Evolutionary conservation across 2,113 vertebrate species (phyloP), one percentile per base, ranked within the genome.

Genomic region (Glaucidium brasilianum): DNA sequence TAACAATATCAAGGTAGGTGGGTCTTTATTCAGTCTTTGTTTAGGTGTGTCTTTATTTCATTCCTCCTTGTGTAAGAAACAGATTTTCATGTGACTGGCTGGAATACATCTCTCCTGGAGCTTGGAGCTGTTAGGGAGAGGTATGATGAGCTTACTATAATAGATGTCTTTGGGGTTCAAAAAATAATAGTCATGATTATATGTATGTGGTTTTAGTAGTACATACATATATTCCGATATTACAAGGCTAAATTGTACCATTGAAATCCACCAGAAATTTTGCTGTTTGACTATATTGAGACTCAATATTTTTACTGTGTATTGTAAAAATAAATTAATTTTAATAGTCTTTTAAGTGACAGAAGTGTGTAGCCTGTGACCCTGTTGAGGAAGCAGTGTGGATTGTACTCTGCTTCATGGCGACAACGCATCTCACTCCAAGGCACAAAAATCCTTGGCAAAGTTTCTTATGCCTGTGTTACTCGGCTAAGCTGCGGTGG

Each of bases 401-500:
- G 50, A 41, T 62, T 80, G 50, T 58, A 32, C 45, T 85, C 11
- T 0, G 8, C 26, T 83, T 76, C 69, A 12, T 0, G 1, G 63
- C 26, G 88, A 41, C 0, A 1, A 45, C 53, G 50, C 35, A 22
- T 50, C 59, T 88, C 35, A 59, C 47, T 82, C n/a, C 68, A 22
- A 77, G 88, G 63, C 83, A 71, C 83, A 74, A 15, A 89, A 93
- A 55, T 86, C 79, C 52, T 90, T 94, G 88, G 88, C 67, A 71
- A 5, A n/a, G 50, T 76, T 83, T 79, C 56, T 69, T 86, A 18
- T 0, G 11, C 16, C 50, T 59, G 21, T 12, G 41, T 92, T 80
- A 39, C 67, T 85, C 1, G 0, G 53, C 62, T 41, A 8, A 69
- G 66, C 62, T 49, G 1, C 0, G 0, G 56, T 53, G 47, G 14